These are phyloP conservation scores for Ectemnius cavifrons DNA, from an alignment of 2,888 invertebrate genomes.

Conservation along the genomic window DNA sequence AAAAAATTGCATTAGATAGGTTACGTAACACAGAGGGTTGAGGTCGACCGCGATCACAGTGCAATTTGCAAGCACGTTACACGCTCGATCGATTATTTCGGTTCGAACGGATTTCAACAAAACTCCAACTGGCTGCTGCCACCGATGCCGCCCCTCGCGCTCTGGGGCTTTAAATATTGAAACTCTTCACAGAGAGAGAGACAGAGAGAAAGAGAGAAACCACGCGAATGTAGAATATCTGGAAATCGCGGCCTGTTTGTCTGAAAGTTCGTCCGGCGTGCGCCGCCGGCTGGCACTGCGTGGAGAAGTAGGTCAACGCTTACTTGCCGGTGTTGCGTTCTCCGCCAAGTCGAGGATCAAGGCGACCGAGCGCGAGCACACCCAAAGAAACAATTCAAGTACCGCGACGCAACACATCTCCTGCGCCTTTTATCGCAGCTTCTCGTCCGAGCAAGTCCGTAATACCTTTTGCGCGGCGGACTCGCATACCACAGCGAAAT, in stretches of 20 bases:
- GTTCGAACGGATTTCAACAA: constrained; percentile 4
- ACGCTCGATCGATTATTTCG: constrained; percentile 4
- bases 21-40: neutral
- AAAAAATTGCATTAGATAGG: neutral
- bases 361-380: neutral
- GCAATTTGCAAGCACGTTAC: constrained; percentile 5
- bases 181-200: neutral
- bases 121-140: neutral
- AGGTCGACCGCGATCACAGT: neutral
- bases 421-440: too few relatives aligned
- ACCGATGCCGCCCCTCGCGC: neutral
- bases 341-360: neutral
- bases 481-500: too few relatives aligned
- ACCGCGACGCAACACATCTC: too few relatives aligned
- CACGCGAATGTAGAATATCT: neutral
- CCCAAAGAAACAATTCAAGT: neutral
- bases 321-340: neutral
- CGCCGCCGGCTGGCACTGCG: neutral
- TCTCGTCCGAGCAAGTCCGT: too few relatives aligned
- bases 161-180: neutral
- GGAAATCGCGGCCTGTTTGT: neutral
- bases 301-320: constrained; percentile 8
- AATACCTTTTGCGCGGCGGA: too few relatives aligned
- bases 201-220: too few relatives aligned
- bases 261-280: neutral